Conservation (phyloP, 2,113 vertebrate species). For the Sisor rabdophorus region DNA sequence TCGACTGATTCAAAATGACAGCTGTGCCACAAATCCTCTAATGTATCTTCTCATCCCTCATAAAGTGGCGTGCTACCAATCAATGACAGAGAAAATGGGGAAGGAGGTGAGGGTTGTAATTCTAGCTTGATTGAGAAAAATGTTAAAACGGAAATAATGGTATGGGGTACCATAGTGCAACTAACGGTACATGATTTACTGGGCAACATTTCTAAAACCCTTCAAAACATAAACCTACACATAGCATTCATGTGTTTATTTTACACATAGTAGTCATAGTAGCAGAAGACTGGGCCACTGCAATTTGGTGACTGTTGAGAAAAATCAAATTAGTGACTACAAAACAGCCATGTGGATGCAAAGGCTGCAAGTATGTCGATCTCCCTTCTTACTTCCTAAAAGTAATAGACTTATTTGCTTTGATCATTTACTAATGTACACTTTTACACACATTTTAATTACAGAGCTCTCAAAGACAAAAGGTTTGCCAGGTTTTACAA, state of each 20-base stretch:
- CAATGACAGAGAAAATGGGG: background rate
- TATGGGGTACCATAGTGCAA: background rate
- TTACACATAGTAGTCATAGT: background rate
- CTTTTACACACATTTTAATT: background rate
- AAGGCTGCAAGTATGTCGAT: background rate
- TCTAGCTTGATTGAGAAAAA: background rate
- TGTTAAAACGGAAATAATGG: background rate
- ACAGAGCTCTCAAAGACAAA: background rate
- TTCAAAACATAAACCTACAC: background rate
- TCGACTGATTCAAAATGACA: background rate
- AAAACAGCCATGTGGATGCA: background rate
- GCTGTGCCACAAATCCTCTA: conserved; percentile 16
- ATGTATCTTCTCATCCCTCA: conserved; percentile 12
- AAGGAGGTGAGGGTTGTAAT: background rate
- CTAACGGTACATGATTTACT: background rate
- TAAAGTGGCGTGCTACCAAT: background rate
- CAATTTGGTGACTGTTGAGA: conserved; percentile 4
- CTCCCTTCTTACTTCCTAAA: background rate
- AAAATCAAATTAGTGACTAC: conserved; percentile 11
- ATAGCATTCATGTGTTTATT: background rate
- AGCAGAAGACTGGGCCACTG: background rate
- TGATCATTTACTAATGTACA: background rate
- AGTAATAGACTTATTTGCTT: background rate
- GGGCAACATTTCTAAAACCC: background rate
- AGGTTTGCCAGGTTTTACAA: background rate